Evolutionary conservation across 2,888 invertebrate species (phyloP), one percentile per base, ranked within the genome.

Genomic region (Nymphalis c-album): DNA sequence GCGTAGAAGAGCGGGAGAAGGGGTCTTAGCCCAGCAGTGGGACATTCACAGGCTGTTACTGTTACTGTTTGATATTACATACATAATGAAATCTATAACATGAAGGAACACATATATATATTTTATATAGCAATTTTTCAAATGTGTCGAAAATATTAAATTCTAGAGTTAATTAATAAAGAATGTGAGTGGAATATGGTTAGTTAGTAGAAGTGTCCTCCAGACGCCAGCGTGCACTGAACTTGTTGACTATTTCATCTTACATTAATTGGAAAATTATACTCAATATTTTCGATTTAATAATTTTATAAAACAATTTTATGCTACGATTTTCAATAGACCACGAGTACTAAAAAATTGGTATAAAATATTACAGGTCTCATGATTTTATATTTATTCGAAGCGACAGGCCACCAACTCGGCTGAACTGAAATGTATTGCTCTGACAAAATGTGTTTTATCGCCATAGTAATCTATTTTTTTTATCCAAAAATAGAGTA

Each of bases 361-460:
- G 60, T 48, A n/a, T 31, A 53, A 57, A 57, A 61, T 61, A 66
- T 66, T 57, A 40, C 26, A 55, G 17, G 13, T n/a, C 26, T 53
- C 26, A 17, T 17, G 53, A 59, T 63, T 66, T 66, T 53, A 61
- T 61, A 57, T 65, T 65, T 62, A 66, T 63, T 51, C 65, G 57
- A 57, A 55, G 67, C 61, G 72, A 71, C 67, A 64, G 67, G 51
- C n/a, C 60, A 60, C 22, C 51, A 68, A 68, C 47, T 63, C 55
- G 64, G 66, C 70, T 64, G 69, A 57, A 35, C 35, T 35, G 35
- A 10, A 63, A 73, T 69, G 67, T 72, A 70, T 72, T 59, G 50
- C 55, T 61, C 20, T 58, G 68, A 57, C 64, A 64, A 60, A 55
- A 40, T 17, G n/a, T 20, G n/a, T 48, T 57, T 51, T 18, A 46